These are phyloP conservation scores for Pocillopora grandis DNA, from an alignment of 92 coral and sea anemone genomes.

Conservation along the genomic window DNA sequence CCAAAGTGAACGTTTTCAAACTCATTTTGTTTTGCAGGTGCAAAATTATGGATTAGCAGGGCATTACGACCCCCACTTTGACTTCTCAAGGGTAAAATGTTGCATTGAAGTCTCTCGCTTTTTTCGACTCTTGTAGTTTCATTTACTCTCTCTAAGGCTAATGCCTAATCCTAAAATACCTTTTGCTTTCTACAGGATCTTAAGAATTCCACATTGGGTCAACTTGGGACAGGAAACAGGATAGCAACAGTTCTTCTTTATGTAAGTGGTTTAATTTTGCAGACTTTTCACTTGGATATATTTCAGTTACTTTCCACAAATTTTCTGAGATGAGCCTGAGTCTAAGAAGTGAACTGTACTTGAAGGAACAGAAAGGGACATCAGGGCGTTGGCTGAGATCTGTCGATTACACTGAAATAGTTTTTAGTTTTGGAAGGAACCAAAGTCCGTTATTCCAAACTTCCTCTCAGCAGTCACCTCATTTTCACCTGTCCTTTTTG, in stretches of 20 bases:
- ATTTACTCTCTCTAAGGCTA: background rate
- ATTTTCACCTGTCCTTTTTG: too few species aligned
- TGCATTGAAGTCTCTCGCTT: background rate
- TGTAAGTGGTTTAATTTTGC: constrained; percentile 47
- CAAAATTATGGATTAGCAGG: constrained; percentile 99
- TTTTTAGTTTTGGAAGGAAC: too few species aligned
- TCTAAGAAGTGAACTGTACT: too few species aligned
- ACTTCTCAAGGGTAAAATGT: constrained; percentile 87
- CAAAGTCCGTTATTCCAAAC: too few species aligned
- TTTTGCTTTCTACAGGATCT: constrained; percentile 58
- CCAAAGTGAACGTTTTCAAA: background rate
- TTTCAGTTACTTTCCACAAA: background rate
- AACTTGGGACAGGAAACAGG: constrained; percentile 88
- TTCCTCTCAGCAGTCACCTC: too few species aligned
- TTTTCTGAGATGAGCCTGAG: background rate
- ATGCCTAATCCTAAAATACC: background rate
- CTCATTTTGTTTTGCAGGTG: constrained; percentile 54
- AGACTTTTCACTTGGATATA: background rate
- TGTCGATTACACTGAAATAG: too few species aligned
- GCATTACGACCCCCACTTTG: constrained; percentile 98
- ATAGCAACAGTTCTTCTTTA: constrained; percentile 90
- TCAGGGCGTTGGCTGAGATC: too few species aligned
- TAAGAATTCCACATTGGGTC: constrained; percentile 60
- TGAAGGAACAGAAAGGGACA: too few species aligned
- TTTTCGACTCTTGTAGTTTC: background rate